phyloP scores from a whole-genome alignment of 2,113 vertebrate genomes.

The Neolamprologus kungweensis region DNA sequence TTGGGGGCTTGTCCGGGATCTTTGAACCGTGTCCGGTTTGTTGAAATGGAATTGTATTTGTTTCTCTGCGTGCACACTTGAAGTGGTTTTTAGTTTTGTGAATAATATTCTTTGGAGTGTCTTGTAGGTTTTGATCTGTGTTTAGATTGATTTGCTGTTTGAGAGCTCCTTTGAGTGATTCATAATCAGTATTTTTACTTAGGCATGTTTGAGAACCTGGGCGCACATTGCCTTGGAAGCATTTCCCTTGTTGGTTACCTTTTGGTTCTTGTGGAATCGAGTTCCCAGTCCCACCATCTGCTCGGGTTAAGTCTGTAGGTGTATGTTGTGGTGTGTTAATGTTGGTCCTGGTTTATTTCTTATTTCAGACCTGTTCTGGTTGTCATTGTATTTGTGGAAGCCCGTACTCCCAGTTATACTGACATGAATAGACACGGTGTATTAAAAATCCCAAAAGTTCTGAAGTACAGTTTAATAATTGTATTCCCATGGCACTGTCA shows the following conservation, averaged over 20 bases:
- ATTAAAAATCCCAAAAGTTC: not conserved
- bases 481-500: not conserved
- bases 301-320: not conserved
- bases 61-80: accelerated
- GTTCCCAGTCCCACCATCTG: not conserved
- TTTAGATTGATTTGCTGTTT: not conserved
- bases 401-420: not conserved
- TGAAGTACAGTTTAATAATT: not conserved
- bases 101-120: not conserved
- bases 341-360: not conserved
- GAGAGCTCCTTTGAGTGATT: not conserved
- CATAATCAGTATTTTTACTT: not conserved
- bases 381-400: not conserved
- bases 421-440: not conserved
- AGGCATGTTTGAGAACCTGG: not conserved
- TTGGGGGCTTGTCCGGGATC: not conserved
- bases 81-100: not conserved
- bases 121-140: not conserved
- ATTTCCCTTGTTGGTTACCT: not conserved
- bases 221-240: not conserved
- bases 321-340: not conserved
- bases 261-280: not conserved
- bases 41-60: not conserved
- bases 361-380: not conserved
- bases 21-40: not conserved